Evolutionary conservation across 2,113 vertebrate genomes (phyloP).

Genomic region (Dromaius novaehollandiae): DNA sequence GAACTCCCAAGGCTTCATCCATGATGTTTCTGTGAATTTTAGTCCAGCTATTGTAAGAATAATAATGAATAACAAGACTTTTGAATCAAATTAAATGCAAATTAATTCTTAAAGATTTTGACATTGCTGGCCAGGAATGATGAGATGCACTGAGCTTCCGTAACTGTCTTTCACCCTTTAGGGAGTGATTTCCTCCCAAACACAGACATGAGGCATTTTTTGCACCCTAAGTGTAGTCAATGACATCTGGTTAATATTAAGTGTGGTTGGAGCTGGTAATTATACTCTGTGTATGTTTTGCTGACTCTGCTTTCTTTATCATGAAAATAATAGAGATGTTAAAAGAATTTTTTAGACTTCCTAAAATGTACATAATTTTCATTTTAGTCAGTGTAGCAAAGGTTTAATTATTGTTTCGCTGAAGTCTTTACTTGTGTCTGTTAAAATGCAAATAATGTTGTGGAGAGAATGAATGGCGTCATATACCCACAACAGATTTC

Average conservation of each 20-base stretch:
- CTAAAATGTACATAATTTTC: conserved; percentile 33
- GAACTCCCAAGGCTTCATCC: not conserved
- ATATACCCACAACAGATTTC: not conserved
- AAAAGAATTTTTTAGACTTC: not conserved
- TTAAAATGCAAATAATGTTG: conserved; percentile 17
- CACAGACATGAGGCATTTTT: not conserved
- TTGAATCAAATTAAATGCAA: not conserved
- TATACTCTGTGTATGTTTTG: not conserved
- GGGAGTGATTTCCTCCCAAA: not conserved
- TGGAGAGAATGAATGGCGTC: not conserved
- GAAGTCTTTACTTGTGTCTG: conserved; percentile 20
- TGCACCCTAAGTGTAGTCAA: not conserved
- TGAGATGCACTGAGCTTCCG: not conserved
- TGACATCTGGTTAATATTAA: not conserved
- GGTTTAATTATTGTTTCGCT: conserved; percentile 41
- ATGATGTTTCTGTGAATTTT: not conserved
- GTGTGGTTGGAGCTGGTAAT: not conserved
- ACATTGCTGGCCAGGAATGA: not conserved
- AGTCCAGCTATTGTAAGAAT: not conserved
- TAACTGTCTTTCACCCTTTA: not conserved
- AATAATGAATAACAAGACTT: not conserved
- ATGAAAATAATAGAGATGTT: not conserved
- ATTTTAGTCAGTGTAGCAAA: not conserved
- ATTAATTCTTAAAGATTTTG: not conserved
- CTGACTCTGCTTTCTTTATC: not conserved